A percentile compares a stretch with the other conserved stretches of the same genome.
phyloP scores from a whole-genome alignment of 2,113 vertebrate genomes.

The Atrichornis clamosus region DNA sequence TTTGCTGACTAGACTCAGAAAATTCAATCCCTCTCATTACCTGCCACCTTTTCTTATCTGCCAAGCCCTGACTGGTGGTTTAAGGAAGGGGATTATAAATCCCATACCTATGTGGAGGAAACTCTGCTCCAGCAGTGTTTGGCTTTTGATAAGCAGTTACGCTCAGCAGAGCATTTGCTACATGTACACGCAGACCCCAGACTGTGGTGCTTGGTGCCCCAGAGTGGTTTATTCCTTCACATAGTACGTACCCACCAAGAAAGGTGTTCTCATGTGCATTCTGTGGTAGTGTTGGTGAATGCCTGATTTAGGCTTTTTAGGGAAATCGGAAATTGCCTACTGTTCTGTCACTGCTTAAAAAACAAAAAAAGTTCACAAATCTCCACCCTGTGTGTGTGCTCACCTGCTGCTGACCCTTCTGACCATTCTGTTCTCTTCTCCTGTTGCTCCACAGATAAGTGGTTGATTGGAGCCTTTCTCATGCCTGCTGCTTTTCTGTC shows the following conservation, averaged over 20 bases:
- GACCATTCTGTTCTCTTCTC: background rate
- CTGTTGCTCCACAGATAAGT: background rate
- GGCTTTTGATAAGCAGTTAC: background rate
- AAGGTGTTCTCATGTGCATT: background rate
- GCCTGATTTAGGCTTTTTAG: background rate
- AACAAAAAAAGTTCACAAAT: no score
- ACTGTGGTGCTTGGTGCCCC: background rate
- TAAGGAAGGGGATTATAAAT: background rate
- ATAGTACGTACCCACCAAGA: background rate
- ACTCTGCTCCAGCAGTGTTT: background rate
- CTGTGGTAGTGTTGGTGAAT: background rate
- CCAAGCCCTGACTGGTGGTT: background rate
- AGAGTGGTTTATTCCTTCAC: background rate
- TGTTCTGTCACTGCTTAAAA: background rate
- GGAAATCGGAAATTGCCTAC: background rate
- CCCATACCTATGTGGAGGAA: background rate
- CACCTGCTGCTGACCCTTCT: background rate
- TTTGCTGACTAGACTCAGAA: background rate
- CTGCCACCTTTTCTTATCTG: background rate
- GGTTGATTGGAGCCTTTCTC: background rate
- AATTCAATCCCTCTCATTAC: background rate
- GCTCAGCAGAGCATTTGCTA: background rate
- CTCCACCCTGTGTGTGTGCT: background rate
- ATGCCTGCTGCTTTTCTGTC: background rate
- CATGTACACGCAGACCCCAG: rapidly evolving